Evolutionary conservation across 2,113 vertebrate genomes (phyloP).

Genomic region (Lophius piscatorius): DNA sequence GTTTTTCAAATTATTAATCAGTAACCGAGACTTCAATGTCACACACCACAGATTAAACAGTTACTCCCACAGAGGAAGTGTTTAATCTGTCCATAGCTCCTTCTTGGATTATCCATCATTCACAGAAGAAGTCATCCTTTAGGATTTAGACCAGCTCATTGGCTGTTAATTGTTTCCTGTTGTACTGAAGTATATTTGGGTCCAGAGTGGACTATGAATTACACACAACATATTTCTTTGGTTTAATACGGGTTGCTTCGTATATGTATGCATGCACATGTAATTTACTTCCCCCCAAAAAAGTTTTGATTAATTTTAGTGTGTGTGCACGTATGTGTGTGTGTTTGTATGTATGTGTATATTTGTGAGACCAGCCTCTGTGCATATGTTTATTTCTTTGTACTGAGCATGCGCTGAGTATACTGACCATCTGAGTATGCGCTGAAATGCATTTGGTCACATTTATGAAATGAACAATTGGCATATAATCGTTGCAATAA

Average conservation of each 20-base stretch:
- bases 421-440: no score
- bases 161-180: constrained; percentile 79
- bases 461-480: constrained; percentile 65
- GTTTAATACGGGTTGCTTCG: no score
- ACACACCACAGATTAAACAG: constrained; percentile 51
- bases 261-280: constrained; percentile 26
- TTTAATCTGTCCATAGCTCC: constrained; percentile 70
- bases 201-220: no score
- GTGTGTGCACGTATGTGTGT: no score
- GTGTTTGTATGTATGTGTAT: no score
- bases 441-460: constrained; percentile 31
- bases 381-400: constrained; percentile 44
- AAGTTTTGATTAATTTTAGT: not conserved
- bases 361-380: constrained; percentile 8
- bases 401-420: constrained; percentile 28
- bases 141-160: constrained; percentile 74
- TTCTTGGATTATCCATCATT: constrained; percentile 78
- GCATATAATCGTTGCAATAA: constrained; percentile 66
- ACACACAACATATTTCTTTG: no score
- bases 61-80: constrained; percentile 72
- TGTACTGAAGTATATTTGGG: constrained; percentile 66
- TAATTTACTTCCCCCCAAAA: constrained; percentile 19
- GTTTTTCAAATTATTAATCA: constrained; percentile 58
- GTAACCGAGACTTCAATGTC: constrained; percentile 26
- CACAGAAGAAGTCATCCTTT: constrained; percentile 77